These are phyloP conservation scores for Tapera naevia DNA, from an alignment of 2,797 vertebrate genomes.

Conservation along the genomic window DNA sequence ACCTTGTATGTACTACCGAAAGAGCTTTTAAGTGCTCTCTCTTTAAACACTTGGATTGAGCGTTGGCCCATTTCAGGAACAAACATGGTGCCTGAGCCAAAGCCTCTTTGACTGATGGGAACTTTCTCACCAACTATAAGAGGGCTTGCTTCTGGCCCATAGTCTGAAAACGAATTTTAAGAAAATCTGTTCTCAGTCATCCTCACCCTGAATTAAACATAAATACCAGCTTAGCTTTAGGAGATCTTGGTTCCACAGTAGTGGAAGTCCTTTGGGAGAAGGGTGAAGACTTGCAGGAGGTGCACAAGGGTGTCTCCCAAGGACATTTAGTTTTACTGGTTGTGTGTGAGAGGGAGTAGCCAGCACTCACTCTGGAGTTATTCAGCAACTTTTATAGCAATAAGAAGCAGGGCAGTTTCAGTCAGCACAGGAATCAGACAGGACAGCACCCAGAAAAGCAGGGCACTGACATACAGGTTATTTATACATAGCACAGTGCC, in stretches of 20 bases:
- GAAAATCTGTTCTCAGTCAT: background rate
- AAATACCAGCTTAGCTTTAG: background rate
- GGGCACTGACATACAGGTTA: background rate
- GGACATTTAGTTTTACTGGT: background rate
- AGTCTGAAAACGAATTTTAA: background rate
- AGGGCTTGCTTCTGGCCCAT: background rate
- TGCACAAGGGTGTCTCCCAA: background rate
- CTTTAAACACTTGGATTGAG: background rate
- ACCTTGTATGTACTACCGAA: background rate
- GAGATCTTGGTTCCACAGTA: background rate
- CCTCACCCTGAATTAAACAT: background rate
- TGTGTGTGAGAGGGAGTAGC: rapidly evolving
- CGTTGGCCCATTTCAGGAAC: background rate
- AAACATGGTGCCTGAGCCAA: background rate
- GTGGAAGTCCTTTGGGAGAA: background rate
- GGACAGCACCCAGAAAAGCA: background rate
- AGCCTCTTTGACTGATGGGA: background rate
- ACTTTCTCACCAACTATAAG: background rate
- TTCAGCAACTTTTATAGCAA: background rate
- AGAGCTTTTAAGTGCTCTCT: background rate
- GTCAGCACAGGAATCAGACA: background rate
- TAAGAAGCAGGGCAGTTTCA: background rate
- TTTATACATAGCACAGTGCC: background rate
- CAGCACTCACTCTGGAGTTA: background rate
- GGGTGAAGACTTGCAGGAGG: background rate